Evolutionary conservation across 1,140 invertebrate genomes (phyloP).

Genomic region (Tetramorium parvispinum): DNA sequence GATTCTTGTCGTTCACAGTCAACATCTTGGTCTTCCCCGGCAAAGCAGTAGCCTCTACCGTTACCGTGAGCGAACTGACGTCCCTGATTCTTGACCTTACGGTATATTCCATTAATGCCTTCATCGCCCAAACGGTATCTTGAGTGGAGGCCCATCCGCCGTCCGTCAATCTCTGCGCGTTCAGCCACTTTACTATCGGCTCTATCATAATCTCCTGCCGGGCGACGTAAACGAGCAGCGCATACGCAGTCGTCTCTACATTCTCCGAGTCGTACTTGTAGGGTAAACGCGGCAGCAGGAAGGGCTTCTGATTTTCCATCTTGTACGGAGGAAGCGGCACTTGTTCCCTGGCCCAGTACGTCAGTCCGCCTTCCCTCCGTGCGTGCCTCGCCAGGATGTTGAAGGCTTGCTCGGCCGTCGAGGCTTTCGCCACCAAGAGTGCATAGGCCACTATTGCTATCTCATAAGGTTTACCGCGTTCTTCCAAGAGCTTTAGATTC

Average conservation of each 20-base stretch:
- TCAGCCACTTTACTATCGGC: constrained; percentile 96
- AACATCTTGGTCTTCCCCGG: constrained; percentile 89
- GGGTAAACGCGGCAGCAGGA: constrained; percentile 93
- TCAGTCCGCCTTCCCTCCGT: constrained; percentile 90
- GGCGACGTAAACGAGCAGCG: constrained; percentile 94
- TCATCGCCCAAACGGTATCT: constrained; percentile 95
- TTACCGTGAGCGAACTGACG: constrained; percentile 93
- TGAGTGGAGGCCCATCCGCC: constrained; percentile 98
- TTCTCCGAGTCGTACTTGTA: constrained; percentile 96
- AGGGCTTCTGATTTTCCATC: constrained; percentile 96
- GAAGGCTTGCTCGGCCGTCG: constrained; percentile 93
- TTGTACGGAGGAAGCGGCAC: constrained; percentile 93
- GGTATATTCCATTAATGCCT: constrained; percentile 96
- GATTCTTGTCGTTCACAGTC: constrained; percentile 91
- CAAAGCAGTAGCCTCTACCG: constrained; percentile 94
- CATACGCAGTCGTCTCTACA: constrained; percentile 97
- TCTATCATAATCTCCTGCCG: constrained; percentile 93
- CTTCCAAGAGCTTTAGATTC: constrained; percentile 91
- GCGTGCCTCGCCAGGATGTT: constrained; percentile 89
- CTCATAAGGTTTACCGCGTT: constrained; percentile 92
- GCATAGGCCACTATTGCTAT: constrained; percentile 95
- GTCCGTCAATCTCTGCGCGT: constrained; percentile 95
- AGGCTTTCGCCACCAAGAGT: constrained; percentile 91
- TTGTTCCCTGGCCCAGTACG: constrained; percentile 93
- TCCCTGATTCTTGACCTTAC: constrained; percentile 93